These are phyloP conservation scores for Neotragus pygmaeus DNA, from an alignment of 2,113 vertebrate species.

Conservation along the genomic window DNA sequence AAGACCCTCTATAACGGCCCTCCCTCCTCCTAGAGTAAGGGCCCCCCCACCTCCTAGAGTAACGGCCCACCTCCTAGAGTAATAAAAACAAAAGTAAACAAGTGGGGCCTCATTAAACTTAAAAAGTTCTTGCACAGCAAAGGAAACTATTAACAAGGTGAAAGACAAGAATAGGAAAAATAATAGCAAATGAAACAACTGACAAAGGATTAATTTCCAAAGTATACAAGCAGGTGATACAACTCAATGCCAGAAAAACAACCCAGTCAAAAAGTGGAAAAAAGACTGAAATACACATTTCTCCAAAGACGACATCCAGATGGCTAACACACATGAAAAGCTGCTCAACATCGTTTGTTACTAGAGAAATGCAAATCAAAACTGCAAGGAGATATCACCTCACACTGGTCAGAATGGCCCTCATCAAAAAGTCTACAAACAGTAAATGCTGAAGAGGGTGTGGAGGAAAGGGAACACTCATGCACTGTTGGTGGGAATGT, in stretches of 20 bases:
- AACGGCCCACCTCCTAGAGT: neutral
- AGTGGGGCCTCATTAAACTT: neutral
- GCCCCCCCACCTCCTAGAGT: too few species aligned
- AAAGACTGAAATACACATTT: neutral
- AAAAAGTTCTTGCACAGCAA: neutral
- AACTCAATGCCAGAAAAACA: neutral
- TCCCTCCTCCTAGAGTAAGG: too few species aligned
- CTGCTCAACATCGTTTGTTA: rapidly evolving
- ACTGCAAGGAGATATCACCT: neutral
- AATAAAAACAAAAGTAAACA: neutral
- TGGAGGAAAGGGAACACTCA: neutral
- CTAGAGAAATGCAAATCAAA: neutral
- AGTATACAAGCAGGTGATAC: neutral
- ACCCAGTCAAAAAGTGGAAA: neutral
- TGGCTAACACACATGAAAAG: neutral
- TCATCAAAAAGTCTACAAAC: neutral
- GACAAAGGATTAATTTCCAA: neutral
- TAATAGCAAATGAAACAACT: neutral
- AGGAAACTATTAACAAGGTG: neutral
- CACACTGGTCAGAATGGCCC: rapidly evolving
- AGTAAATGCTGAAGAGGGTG: neutral
- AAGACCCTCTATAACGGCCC: too few species aligned
- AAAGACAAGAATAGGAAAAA: neutral
- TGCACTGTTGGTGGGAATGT: neutral
- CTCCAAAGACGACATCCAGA: neutral